Conservation (phyloP, 2,888 invertebrate genomes). For the Augochlorella aurata region DNA sequence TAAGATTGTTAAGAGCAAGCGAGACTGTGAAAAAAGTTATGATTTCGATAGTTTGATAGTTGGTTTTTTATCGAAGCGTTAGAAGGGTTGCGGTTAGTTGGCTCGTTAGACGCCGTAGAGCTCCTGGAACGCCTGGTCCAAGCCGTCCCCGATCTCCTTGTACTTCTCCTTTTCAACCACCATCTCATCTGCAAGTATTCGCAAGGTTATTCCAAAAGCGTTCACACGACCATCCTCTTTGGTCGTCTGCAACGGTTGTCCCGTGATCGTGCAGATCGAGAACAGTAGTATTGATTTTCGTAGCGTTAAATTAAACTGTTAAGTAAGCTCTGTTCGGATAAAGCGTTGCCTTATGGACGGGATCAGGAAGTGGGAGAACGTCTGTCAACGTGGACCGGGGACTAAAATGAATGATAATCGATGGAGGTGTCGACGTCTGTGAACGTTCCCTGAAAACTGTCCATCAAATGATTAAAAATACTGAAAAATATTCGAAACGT, state of each 20-base stretch:
- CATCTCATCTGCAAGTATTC: constrained; percentile 89
- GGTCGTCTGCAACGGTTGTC: constrained; percentile 8
- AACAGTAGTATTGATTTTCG: not conserved
- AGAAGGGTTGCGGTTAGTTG: constrained; percentile 63
- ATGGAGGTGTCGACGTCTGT: not conserved
- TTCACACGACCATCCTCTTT: not conserved
- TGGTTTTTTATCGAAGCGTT: constrained; percentile 68
- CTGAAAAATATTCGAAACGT: too few relatives aligned
- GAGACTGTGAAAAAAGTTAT: constrained; percentile 72
- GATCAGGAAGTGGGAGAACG: not conserved
- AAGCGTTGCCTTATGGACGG: constrained; percentile 7
- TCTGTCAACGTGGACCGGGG: not conserved
- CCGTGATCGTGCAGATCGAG: constrained; percentile 13
- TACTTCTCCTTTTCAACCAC: constrained; percentile 94
- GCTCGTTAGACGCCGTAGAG: constrained; percentile 82
- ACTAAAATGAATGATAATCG: not conserved
- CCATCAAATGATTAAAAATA: not conserved
- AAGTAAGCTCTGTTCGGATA: constrained; percentile 1
- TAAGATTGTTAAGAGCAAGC: constrained; percentile 75
- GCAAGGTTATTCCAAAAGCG: constrained; percentile 57
- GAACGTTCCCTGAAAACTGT: not conserved
- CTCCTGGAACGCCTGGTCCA: constrained; percentile 96
- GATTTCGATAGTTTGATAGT: constrained; percentile 27
- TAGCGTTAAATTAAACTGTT: constrained; percentile 9
- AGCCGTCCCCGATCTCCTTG: constrained; percentile 95